These are phyloP conservation scores for Macquaria ambigua DNA, from an alignment of 2,113 vertebrate genomes.

Conservation along the genomic window DNA sequence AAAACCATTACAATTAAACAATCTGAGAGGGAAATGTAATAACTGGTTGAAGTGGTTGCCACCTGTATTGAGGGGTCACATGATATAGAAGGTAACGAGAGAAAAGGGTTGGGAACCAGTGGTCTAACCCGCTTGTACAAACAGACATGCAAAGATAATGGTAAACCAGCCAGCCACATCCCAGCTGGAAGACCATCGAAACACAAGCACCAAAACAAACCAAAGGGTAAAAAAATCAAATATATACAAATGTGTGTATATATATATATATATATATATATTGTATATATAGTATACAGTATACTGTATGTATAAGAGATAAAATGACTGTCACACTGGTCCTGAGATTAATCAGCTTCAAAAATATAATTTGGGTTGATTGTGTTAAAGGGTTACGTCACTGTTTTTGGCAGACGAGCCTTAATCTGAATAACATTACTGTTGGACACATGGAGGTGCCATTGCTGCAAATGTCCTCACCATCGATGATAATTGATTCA, in stretches of 20 bases:
- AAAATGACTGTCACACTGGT: not conserved
- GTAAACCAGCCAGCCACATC: not conserved
- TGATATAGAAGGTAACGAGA: too few relatives aligned
- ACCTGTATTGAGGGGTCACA: too few relatives aligned
- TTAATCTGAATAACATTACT: not conserved
- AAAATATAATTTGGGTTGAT: not conserved
- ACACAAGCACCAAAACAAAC: not conserved
- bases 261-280: too few relatives aligned
- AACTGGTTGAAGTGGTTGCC: too few relatives aligned
- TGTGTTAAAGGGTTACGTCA: not conserved
- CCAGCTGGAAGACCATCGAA: not conserved
- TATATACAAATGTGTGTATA: too few relatives aligned
- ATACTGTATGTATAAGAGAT: too few relatives aligned
- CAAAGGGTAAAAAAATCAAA: too few relatives aligned
- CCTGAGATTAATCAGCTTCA: not conserved
- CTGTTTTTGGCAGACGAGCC: not conserved
- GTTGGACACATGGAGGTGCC: not conserved
- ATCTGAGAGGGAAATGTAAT: too few relatives aligned
- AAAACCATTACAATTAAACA: too few relatives aligned
- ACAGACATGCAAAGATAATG: not conserved
- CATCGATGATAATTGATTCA: not conserved
- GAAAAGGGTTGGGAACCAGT: not conserved
- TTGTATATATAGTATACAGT: too few relatives aligned
- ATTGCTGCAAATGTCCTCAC: not conserved
- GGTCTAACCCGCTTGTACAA: not conserved